Percentiles rank a stretch among this genome's conserved stretches.
Conservation (phyloP, 1,140 invertebrate genomes). For the Zaprionus davidi region DNA sequence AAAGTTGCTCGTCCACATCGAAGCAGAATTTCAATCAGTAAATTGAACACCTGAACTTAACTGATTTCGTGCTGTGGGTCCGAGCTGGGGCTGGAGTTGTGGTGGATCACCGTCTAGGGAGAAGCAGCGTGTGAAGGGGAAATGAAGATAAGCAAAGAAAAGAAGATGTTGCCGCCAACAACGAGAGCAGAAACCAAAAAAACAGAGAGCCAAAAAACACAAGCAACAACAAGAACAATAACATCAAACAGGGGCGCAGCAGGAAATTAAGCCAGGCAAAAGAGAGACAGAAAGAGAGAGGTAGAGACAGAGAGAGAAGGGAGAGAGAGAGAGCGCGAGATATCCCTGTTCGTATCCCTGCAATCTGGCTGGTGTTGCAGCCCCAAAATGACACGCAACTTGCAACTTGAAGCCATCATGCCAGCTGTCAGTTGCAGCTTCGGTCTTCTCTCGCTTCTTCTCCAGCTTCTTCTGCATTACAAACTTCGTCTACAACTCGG, state of each 20-base stretch:
- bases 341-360: slow-evolving; percentile 21
- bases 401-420: slow-evolving; percentile 33
- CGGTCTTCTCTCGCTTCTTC: not conserved
- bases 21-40: slow-evolving; percentile 79
- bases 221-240: slow-evolving; percentile 22
- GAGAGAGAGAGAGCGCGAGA: not conserved
- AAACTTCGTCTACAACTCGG: not conserved
- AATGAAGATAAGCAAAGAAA: slow-evolving; percentile 46
- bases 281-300: not conserved
- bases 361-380: not conserved
- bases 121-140: slow-evolving; percentile 49
- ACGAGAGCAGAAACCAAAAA: slow-evolving; percentile 33
- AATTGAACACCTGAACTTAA: slow-evolving; percentile 82
- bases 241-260: slow-evolving; percentile 50
- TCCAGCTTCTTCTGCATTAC: not conserved
- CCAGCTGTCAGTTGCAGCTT: slow-evolving; percentile 28
- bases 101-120: slow-evolving; percentile 31
- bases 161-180: slow-evolving; percentile 45
- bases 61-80: slow-evolving; percentile 74
- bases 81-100: not conserved
- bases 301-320: not conserved
- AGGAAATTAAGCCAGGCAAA: slow-evolving; percentile 73
- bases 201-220: slow-evolving; percentile 25
- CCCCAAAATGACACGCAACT: slow-evolving; percentile 37
- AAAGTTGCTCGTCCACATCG: slow-evolving; percentile 76